Evolutionary conservation across 1,140 invertebrate genomes (phyloP), one percentile per base, ranked within the genome.

Genomic region (Drosophila parvula): DNA sequence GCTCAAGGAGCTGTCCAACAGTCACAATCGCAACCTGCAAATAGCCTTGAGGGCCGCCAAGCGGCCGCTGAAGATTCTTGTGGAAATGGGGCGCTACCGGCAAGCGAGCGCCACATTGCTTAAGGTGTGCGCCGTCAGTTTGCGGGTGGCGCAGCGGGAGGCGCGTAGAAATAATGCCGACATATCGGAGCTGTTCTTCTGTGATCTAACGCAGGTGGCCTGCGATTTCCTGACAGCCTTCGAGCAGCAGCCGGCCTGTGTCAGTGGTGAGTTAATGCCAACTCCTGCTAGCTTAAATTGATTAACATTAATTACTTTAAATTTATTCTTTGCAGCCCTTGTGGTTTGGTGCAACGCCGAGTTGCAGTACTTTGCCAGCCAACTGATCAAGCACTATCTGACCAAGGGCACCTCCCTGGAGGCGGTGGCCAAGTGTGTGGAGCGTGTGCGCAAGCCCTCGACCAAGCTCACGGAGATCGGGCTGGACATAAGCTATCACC

Each of bases 281-380:
- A 1, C 11, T 27, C 12, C 9, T 10, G 0, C 2, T 12, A 9
- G 6, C 7, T 8, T 11, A 10, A 4, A 4, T 11, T 8, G 28
- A 9, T 4, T 43, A 30, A 14, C 36, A n/a, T 62, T 60, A 36
- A 4, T 27, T 11, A 27, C 3, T 14, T 14, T 36, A 5, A 10
- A 11, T 12, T 22, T 10, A 12, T 16, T 36, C 6, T 8, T 38
- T 76, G 91, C 90, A 96, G 97, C 96, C 71, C 96, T 98, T 77
- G 95, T 98, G 70, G 96, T 98, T 2, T 99, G 98, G 98, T 95
- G 96, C 69, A 97, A 96, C 79, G 94, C 95, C 73, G 98, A 99
- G 93, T 92, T 99, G 47, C 95, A 95, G 90, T 94, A 95, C 93
- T 96, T 96, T 90, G 97, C 94, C 91, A 95, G 93, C 92, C 96